Evolutionary conservation across 1,140 invertebrate species (phyloP).

Genomic region (Grapholita molesta): DNA sequence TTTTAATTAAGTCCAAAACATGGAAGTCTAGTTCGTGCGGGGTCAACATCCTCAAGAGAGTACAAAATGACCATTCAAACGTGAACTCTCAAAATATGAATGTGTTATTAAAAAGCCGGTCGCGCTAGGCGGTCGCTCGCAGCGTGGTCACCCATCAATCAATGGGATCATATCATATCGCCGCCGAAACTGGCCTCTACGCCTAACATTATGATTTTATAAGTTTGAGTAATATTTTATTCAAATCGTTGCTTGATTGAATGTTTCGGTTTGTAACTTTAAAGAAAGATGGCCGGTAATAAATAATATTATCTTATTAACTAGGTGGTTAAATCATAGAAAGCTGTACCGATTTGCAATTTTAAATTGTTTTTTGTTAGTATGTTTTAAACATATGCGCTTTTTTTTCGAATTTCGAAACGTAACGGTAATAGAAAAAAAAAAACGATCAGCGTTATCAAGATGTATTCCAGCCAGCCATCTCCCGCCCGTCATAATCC

Average conservation of each 20-base stretch:
- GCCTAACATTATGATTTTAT: conserved; percentile 69
- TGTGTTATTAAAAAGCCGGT: conserved; percentile 18
- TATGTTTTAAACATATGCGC: conserved; percentile 21
- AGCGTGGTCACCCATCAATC: conserved; percentile 75
- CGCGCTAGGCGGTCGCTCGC: conserved; percentile 29
- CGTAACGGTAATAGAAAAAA: conserved; percentile 24
- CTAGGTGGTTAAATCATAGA: neutral
- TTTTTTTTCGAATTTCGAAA: conserved; percentile 23
- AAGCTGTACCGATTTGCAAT: conserved; percentile 40
- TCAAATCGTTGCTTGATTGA: conserved; percentile 73
- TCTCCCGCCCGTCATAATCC: conserved; percentile 61
- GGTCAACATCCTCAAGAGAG: conserved; percentile 64
- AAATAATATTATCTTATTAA: conserved; percentile 18
- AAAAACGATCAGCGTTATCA: conserved; percentile 35
- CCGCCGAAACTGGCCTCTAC: conserved; percentile 55
- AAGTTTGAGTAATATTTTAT: conserved; percentile 74
- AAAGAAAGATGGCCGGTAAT: conserved; percentile 23
- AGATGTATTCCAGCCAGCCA: conserved; percentile 49
- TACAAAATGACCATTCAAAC: conserved; percentile 40
- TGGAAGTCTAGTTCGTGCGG: conserved; percentile 49
- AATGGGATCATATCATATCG: conserved; percentile 73
- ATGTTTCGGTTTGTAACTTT: conserved; percentile 56
- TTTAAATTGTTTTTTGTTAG: conserved; percentile 29
- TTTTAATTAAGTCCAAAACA: conserved; percentile 73
- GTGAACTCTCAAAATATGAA: conserved; percentile 29